Percentiles rank a stretch among this genome's conserved stretches.
phyloP scores from a whole-genome alignment of 64 coral and sea anemone genomes.

The Stichodactyla mertensii region DNA sequence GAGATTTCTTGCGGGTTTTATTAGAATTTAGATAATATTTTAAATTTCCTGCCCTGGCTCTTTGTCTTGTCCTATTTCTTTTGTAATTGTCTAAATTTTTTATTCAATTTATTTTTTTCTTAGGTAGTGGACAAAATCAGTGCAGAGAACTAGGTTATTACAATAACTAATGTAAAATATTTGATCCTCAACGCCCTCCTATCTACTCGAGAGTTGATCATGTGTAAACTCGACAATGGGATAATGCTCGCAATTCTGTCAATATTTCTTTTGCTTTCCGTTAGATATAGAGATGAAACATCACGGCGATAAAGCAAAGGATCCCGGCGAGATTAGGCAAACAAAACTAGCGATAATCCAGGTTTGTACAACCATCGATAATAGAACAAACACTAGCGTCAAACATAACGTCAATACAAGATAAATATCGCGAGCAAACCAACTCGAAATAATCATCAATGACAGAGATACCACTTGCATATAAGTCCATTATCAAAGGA shows the following conservation, averaged over 20 bases:
- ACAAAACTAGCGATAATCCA: not conserved
- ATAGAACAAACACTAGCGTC: not conserved
- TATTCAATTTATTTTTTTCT: not conserved
- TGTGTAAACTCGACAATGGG: not conserved
- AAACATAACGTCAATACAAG: not conserved
- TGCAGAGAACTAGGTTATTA: not conserved
- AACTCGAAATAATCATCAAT: constrained; percentile 17
- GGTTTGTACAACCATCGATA: not conserved
- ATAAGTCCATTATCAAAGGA: not conserved
- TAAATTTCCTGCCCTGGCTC: too few relatives aligned
- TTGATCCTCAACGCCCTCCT: not conserved
- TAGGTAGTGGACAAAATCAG: not conserved
- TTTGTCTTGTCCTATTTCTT: too few relatives aligned
- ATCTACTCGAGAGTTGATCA: not conserved
- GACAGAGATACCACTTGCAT: not conserved
- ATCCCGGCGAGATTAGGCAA: not conserved
- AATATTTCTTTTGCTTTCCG: not conserved
- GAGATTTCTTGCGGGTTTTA: not conserved
- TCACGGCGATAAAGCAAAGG: not conserved
- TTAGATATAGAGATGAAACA: not conserved
- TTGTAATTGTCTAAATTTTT: not conserved
- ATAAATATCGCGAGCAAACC: not conserved
- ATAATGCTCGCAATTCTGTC: not conserved
- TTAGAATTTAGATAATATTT: not conserved
- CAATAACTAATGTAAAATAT: not conserved